Evolutionary conservation across 2,797 vertebrate species (phyloP).

Genomic region (Tapirus indicus): DNA sequence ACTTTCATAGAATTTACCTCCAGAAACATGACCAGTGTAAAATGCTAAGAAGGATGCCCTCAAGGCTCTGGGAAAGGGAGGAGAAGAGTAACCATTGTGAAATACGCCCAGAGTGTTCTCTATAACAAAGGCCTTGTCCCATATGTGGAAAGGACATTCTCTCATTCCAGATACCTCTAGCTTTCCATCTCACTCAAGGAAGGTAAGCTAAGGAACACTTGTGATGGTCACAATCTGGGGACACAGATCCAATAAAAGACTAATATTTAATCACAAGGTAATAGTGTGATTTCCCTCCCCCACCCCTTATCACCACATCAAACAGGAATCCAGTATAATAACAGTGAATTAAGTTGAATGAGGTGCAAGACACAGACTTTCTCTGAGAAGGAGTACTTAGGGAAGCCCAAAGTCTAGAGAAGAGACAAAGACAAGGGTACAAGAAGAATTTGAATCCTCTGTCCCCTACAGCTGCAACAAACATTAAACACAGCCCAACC

Average conservation of each 20-base stretch:
- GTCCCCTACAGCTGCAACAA: not conserved
- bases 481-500: not conserved
- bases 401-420: not conserved
- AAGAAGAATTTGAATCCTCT: not conserved
- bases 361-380: not conserved
- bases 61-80: not conserved
- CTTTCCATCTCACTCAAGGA: not conserved
- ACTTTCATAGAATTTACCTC: not conserved
- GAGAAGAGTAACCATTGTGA: not conserved
- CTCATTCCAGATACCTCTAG: not conserved
- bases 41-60: not conserved
- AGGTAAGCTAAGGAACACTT: not conserved
- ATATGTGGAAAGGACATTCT: not conserved
- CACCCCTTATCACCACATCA: not conserved
- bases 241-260: not conserved
- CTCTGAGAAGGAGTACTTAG: not conserved
- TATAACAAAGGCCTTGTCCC: constrained; percentile 1
- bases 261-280: constrained; percentile 23
- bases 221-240: not conserved
- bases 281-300: not conserved
- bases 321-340: not conserved
- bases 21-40: not conserved
- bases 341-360: not conserved
- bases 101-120: not conserved
- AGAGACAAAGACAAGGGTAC: not conserved